phyloP scores from a whole-genome alignment of 92 coral and sea anemone species.

The Heliopora coerulea region DNA sequence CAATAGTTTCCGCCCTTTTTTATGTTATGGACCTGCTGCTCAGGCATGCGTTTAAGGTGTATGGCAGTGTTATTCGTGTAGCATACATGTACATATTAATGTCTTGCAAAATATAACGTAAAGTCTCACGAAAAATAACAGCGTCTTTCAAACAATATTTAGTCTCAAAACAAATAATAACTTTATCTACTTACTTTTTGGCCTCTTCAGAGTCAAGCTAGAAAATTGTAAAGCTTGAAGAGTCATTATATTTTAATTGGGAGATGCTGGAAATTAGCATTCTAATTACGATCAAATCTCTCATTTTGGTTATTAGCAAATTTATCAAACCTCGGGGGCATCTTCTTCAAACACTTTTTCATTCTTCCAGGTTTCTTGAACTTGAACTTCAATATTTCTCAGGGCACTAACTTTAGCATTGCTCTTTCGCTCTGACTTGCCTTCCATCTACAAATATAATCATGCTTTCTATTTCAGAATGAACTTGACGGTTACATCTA shows the following conservation, averaged over 20 bases:
- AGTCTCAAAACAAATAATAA: background rate
- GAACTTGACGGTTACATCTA: too few relatives aligned
- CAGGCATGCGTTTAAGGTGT: too few relatives aligned
- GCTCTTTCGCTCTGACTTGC: slow-evolving; percentile 88
- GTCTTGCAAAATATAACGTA: too few relatives aligned
- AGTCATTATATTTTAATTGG: background rate
- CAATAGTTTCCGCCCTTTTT: too few relatives aligned
- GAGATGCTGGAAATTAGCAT: background rate
- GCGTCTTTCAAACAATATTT: too few relatives aligned
- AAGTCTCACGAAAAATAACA: too few relatives aligned
- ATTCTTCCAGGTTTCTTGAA: slow-evolving; percentile 79
- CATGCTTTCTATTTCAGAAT: too few relatives aligned
- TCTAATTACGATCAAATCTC: background rate
- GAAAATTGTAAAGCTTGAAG: slow-evolving; percentile 2
- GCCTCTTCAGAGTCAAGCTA: slow-evolving; percentile 49
- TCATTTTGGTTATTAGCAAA: background rate
- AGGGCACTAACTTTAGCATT: slow-evolving; percentile 89
- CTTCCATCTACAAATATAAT: slow-evolving; percentile 32
- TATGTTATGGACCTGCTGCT: too few relatives aligned
- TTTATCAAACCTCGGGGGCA: slow-evolving; percentile 59
- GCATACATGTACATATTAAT: too few relatives aligned
- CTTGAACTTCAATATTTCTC: slow-evolving; percentile 68
- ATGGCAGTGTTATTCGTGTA: too few relatives aligned
- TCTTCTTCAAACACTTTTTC: slow-evolving; percentile 75
- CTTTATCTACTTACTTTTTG: slow-evolving; percentile 22